Percentiles rank a stretch among this genome's conserved stretches.
phyloP scores from a whole-genome alignment of 2,113 vertebrate species.

The Corythornis cristatus region DNA sequence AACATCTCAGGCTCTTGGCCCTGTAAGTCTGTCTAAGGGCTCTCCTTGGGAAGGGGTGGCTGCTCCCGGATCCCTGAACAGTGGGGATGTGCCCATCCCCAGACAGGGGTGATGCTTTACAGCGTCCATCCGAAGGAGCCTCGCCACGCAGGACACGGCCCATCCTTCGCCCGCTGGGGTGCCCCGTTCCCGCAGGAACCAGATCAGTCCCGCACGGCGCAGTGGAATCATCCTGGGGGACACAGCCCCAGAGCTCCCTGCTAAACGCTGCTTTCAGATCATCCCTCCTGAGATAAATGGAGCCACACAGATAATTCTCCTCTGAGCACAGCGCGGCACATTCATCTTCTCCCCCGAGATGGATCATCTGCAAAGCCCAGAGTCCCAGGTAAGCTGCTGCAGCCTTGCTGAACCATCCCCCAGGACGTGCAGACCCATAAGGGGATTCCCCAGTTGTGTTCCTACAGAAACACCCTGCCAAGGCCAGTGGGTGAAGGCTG shows the following conservation, averaged over 20 bases:
- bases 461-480: neutral
- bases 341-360: neutral
- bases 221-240: neutral
- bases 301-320: neutral
- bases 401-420: neutral
- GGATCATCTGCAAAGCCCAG: neutral
- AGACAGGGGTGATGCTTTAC: neutral
- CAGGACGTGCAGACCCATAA: neutral
- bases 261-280: neutral
- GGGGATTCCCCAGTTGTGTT: neutral
- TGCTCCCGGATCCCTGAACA: neutral
- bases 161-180: neutral
- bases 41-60: neutral
- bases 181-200: neutral
- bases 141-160: neutral
- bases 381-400: neutral
- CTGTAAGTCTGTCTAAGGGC: neutral
- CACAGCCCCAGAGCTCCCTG: neutral
- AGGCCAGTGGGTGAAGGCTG: neutral
- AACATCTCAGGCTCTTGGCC: neutral
- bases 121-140: neutral
- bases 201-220: neutral
- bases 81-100: rapidly evolving
- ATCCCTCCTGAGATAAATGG: neutral
- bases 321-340: neutral